Base-by-base conservation (phyloP, 2,113 vertebrate genomes). In the Sisor rabdophorus region DNA sequence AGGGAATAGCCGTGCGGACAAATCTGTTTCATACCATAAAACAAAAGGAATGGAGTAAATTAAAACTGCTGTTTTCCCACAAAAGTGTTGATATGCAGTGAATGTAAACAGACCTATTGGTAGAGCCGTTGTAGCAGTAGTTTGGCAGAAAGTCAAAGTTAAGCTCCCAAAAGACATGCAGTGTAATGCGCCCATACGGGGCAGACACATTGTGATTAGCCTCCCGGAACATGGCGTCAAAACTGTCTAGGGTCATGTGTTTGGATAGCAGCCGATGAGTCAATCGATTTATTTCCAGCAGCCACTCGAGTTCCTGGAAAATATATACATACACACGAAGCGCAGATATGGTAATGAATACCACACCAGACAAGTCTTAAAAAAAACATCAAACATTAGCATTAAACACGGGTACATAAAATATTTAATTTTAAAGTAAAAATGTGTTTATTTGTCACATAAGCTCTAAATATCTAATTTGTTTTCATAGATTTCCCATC, bases 111-210 rank as follows among this genome's bases (percentile, higher is more conserved):
- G 24, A 98, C 97, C 97, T 94, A 90, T 98, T 98, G 26, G 97
- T 99, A 83, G 97, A 99, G 20, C 97, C 97, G 0, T 99, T 99
- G 91, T 99, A 99, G 90, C 97, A 99, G 87, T 99, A 99, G 91
- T 99, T 99, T 63, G 97, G 97, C 60, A 99, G 92, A 87, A 99
- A 99, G 87, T 99, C 97, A 2, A 98, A 99, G 90, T 99, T 99
- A 76, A 99, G 94, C 85, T 99, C 97, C 97, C 97, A 99, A 90
- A 99, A 99, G 85, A 99, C 97, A 0, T 99, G 97, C 22, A 99
- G 93, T 0, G 97, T 99, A 91, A 99, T 99, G 72, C 97, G 94
- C 15, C 97, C 97, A 0, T 99, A 99, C n/a, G 97, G 97, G 0
- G 97, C 97, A 0, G 97, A 99, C 72, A 99, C 97, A 0, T 99